Conservation (phyloP, 2,888 invertebrate genomes). For the Drosophila robusta region DNA sequence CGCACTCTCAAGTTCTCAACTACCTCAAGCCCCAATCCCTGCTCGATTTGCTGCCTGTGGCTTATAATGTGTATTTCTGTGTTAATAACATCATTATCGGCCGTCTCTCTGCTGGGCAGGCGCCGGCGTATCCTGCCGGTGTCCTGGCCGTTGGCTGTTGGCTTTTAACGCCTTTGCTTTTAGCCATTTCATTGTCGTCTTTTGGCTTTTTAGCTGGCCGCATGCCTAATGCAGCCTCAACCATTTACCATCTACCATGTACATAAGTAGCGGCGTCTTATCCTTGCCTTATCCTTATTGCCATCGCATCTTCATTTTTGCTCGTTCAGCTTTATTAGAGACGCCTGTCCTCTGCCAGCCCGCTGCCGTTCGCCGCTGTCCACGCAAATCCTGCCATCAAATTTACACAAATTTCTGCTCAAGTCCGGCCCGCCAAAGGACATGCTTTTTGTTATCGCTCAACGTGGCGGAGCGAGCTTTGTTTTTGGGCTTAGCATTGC, state of each 20-base stretch:
- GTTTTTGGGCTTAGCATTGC: conserved; percentile 46
- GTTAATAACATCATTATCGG: conserved; percentile 77
- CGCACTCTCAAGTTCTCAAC: background rate
- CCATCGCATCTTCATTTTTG: conserved; percentile 76
- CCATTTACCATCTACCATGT: conserved; percentile 41
- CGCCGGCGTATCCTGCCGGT: conserved; percentile 11
- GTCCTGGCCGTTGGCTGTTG: conserved; percentile 39
- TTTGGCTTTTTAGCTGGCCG: conserved; percentile 35
- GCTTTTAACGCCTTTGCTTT: conserved; percentile 74
- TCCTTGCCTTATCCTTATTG: conserved; percentile 71
- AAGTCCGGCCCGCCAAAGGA: conserved; percentile 58
- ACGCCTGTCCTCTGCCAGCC: conserved; percentile 2
- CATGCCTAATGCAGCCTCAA: conserved; percentile 49
- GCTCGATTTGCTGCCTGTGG: conserved; percentile 43
- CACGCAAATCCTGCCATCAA: conserved; percentile 71
- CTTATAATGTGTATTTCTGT: conserved; percentile 70
- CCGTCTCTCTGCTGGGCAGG: conserved; percentile 11
- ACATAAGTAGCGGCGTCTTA: conserved; percentile 55
- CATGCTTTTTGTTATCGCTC: conserved; percentile 64
- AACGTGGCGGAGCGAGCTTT: conserved; percentile 41
- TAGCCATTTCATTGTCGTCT: conserved; percentile 48
- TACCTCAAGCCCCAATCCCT: background rate
- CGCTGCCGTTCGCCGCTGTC: conserved; percentile 21
- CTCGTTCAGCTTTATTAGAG: conserved; percentile 70
- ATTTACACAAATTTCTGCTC: conserved; percentile 71